phyloP scores from a whole-genome alignment of 2,113 vertebrate genomes.

The Odocoileus hemionus region DNA sequence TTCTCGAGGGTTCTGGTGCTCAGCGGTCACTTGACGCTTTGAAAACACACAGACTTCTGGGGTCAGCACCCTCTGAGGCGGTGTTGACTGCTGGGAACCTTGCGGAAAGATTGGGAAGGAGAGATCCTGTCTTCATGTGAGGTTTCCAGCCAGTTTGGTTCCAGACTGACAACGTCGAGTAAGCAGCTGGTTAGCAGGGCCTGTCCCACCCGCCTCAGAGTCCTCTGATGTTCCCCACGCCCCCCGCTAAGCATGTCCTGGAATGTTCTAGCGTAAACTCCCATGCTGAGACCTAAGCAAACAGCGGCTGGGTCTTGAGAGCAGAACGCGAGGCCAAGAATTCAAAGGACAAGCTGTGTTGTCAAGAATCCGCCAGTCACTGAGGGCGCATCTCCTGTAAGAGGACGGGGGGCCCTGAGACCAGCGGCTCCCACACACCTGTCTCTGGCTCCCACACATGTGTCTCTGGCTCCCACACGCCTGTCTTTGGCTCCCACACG shows the following conservation, averaged over 20 bases:
- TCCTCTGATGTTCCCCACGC: background rate
- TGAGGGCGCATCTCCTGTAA: background rate
- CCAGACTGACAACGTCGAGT: background rate
- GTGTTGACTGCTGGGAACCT: background rate
- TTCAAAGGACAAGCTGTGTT: background rate
- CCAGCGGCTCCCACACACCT: background rate
- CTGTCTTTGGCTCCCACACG: too few species aligned
- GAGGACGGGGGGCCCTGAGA: background rate
- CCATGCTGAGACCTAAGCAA: slow-evolving; percentile 2
- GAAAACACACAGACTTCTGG: slow-evolving; percentile 19
- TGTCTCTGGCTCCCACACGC: background rate
- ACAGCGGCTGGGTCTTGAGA: background rate
- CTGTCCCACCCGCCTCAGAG: background rate
- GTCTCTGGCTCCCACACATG: background rate
- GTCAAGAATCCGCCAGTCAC: background rate
- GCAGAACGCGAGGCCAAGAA: background rate
- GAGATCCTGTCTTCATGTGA: background rate
- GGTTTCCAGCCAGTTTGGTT: background rate
- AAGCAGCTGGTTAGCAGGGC: background rate
- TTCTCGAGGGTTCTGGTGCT: background rate
- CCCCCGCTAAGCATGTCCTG: background rate
- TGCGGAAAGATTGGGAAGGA: background rate
- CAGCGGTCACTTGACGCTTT: background rate
- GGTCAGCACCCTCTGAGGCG: background rate
- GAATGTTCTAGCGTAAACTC: slow-evolving; percentile 17